Conservation (phyloP, 2,888 invertebrate species). For the Abrostola triplasia region DNA sequence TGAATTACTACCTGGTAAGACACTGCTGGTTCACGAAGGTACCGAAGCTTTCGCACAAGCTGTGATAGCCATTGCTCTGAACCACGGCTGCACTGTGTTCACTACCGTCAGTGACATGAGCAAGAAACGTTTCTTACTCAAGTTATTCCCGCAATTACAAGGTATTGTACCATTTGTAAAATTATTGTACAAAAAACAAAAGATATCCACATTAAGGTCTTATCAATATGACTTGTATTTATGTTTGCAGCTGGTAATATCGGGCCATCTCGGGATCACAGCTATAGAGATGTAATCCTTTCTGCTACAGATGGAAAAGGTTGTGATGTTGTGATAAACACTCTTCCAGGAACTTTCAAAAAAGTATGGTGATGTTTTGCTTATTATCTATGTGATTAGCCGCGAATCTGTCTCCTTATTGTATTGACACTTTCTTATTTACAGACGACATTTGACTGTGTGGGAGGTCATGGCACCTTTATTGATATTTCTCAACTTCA, state of each 20-base stretch:
- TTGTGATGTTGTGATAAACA: conserved; percentile 65
- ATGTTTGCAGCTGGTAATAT: conserved; percentile 67
- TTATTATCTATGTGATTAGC: conserved; percentile 43
- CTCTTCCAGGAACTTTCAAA: conserved; percentile 63
- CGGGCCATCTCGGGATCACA: conserved; percentile 68
- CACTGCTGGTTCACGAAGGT: conserved; percentile 71
- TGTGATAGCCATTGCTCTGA: conserved; percentile 67
- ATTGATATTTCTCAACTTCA: conserved; percentile 59
- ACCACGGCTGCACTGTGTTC: conserved; percentile 66
- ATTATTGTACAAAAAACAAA: neutral
- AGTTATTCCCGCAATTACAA: conserved; percentile 69
- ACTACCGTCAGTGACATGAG: conserved; percentile 68
- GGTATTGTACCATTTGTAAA: conserved; percentile 54
- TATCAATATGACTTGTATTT: neutral
- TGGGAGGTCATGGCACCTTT: conserved; percentile 2
- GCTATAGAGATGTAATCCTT: conserved; percentile 67
- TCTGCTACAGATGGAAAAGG: conserved; percentile 64
- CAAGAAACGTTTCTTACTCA: conserved; percentile 71
- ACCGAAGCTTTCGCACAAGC: conserved; percentile 77
- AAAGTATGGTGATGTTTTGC: conserved; percentile 59
- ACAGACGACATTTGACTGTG: conserved; percentile 37
- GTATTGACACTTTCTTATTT: conserved; percentile 52
- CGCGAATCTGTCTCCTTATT: conserved; percentile 43
- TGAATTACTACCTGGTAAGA: neutral
- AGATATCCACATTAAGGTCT: neutral